Evolutionary conservation across 2,797 vertebrate genomes (phyloP).

Genomic region (Myotis planiceps): DNA sequence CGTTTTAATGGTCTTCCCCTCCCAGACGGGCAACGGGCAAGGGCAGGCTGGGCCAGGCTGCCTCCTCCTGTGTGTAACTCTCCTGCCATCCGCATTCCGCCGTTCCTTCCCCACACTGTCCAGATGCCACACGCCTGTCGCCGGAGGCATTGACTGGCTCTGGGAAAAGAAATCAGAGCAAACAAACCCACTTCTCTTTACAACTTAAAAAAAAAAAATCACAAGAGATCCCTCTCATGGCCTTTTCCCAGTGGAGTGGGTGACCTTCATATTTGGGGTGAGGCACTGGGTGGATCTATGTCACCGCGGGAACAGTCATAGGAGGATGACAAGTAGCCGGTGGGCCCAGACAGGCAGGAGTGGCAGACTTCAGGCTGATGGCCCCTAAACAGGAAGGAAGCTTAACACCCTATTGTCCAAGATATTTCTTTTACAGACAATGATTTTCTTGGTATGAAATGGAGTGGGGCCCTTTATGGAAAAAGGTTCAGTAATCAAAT

Average conservation of each 20-base stretch:
- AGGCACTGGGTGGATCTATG: background rate
- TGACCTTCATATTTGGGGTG: background rate
- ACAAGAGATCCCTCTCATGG: background rate
- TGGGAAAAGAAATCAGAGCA: slow-evolving; percentile 28
- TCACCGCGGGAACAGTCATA: background rate
- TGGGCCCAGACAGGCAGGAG: background rate
- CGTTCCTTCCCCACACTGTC: background rate
- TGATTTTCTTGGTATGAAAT: background rate
- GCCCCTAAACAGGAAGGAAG: background rate
- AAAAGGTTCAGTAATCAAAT: background rate
- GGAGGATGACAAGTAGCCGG: background rate
- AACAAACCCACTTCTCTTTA: slow-evolving; percentile 50
- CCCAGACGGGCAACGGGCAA: background rate
- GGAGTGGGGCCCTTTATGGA: background rate
- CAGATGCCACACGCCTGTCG: background rate
- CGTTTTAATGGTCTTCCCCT: background rate
- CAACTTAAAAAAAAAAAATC: background rate
- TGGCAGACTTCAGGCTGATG: background rate
- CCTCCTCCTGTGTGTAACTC: background rate
- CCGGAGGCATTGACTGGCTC: background rate
- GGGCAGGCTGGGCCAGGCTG: background rate
- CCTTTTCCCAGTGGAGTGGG: slow-evolving; percentile 38
- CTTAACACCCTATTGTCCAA: background rate
- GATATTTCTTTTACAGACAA: background rate
- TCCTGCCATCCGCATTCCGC: background rate